Percentiles rank a stretch among this genome's conserved stretches.
Conservation (phyloP, 1,140 invertebrate genomes). For the Hyposmocoma kahamanoa region DNA sequence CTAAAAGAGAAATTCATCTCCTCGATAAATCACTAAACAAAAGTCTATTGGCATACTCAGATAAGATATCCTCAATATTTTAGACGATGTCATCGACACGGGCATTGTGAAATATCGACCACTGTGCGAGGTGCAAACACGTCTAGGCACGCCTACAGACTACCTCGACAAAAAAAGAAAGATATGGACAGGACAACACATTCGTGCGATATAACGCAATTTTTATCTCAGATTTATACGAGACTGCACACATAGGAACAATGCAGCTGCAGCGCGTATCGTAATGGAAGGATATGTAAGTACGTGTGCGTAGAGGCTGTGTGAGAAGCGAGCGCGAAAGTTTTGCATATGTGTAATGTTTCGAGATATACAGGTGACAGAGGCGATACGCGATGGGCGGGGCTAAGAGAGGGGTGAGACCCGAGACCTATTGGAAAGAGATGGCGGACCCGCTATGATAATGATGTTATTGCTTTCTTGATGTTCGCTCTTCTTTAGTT, state of each 20-base stretch:
- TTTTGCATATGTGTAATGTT: constrained; percentile 74
- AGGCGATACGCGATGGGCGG: constrained; percentile 65
- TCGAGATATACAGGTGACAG: constrained; percentile 71
- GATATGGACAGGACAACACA: constrained; percentile 32
- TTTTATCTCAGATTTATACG: constrained; percentile 71
- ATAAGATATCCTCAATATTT: constrained; percentile 37
- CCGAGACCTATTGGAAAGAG: constrained; percentile 69
- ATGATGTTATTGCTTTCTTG: constrained; percentile 73
- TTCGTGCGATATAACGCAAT: constrained; percentile 60
- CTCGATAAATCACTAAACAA: too few relatives aligned
- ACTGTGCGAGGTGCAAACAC: constrained; percentile 69
- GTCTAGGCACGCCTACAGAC: constrained; percentile 67
- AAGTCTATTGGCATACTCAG: too few relatives aligned
- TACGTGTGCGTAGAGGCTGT: constrained; percentile 24
- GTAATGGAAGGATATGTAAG: too few relatives aligned
- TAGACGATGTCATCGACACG: constrained; percentile 51
- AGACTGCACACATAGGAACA: neutral
- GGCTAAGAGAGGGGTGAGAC: constrained; percentile 61
- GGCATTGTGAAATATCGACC: constrained; percentile 60
- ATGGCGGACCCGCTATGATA: constrained; percentile 70
- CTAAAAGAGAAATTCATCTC: too few relatives aligned
- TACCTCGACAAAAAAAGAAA: constrained; percentile 57
- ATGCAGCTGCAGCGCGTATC: too few relatives aligned
- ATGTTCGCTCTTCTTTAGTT: constrained; percentile 68
- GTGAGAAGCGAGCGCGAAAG: constrained; percentile 60